These are phyloP conservation scores for Ceyx melanurus DNA, from an alignment of 2,113 vertebrate species.

Conservation along the genomic window DNA sequence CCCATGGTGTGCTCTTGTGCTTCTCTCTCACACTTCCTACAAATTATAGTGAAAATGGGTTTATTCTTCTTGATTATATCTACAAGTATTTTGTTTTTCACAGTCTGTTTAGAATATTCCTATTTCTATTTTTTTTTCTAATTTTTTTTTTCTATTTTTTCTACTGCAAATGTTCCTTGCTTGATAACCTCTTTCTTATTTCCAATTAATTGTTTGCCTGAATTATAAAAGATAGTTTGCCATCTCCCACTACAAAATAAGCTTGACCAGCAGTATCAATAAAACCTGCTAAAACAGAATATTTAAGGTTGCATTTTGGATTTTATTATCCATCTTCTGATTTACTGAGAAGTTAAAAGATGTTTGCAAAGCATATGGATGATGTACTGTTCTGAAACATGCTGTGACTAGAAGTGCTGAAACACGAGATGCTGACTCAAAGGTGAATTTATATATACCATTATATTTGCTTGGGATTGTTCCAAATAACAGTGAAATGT, in stretches of 20 bases:
- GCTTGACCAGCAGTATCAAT: neutral
- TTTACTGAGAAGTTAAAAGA: constrained; percentile 35
- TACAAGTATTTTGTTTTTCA: neutral
- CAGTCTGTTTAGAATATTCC: neutral
- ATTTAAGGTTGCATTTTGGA: constrained; percentile 3
- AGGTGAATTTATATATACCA: constrained; percentile 63
- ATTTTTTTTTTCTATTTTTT: too few species aligned
- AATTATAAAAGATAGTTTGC: neutral
- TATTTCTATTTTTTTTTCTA: too few species aligned
- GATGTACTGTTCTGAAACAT: constrained; percentile 49
- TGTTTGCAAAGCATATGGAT: constrained; percentile 13
- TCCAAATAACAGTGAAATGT: constrained; percentile 35
- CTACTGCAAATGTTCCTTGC: neutral
- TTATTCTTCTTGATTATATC: neutral
- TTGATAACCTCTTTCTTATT: neutral
- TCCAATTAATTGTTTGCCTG: neutral
- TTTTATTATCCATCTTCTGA: constrained; percentile 26
- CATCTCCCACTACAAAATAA: neutral
- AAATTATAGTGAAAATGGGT: neutral
- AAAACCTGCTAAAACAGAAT: neutral
- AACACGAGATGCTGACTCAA: constrained; percentile 69
- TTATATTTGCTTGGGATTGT: constrained; percentile 25
- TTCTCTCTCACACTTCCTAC: neutral
- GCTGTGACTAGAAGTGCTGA: constrained; percentile 57
- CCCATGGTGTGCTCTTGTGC: neutral